Evolutionary conservation across 2,888 invertebrate genomes (phyloP).

Genomic region (Aporophyla nigra): DNA sequence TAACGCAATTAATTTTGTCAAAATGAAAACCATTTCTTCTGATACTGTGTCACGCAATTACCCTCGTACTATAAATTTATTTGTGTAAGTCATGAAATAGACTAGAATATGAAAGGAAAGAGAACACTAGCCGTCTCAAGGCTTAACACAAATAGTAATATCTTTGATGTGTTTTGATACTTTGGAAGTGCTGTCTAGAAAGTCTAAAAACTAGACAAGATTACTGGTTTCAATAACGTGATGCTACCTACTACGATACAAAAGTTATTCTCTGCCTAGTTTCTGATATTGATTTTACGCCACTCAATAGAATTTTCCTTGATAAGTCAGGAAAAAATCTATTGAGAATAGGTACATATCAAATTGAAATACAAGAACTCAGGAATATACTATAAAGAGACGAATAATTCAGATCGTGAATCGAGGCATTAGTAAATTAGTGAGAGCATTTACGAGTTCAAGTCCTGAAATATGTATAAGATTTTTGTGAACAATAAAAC

Average conservation of each 20-base stretch:
- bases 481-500: conserved; percentile 26
- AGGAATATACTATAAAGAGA: conserved; percentile 25
- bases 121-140: background rate
- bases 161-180: background rate
- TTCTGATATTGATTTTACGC: conserved; percentile 9
- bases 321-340: too few species aligned
- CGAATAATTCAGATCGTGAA: conserved; percentile 36
- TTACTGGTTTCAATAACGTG: background rate
- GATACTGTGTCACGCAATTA: too few species aligned
- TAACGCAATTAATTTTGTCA: too few species aligned
- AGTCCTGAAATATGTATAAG: conserved; percentile 24
- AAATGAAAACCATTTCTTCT: too few species aligned
- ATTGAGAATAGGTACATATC: background rate
- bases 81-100: too few species aligned
- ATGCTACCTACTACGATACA: background rate
- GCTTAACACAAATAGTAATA: too few species aligned
- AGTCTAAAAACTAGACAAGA: background rate
- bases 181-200: background rate
- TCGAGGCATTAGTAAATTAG: conserved; percentile 18
- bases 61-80: too few species aligned
- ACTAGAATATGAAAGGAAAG: too few species aligned
- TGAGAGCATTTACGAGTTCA: conserved; percentile 4
- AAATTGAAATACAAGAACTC: conserved; percentile 16
- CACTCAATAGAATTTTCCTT: background rate
- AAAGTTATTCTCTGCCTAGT: background rate